Evolutionary conservation across 2,888 invertebrate species (phyloP).

Genomic region (Catotricha subobsoleta): DNA sequence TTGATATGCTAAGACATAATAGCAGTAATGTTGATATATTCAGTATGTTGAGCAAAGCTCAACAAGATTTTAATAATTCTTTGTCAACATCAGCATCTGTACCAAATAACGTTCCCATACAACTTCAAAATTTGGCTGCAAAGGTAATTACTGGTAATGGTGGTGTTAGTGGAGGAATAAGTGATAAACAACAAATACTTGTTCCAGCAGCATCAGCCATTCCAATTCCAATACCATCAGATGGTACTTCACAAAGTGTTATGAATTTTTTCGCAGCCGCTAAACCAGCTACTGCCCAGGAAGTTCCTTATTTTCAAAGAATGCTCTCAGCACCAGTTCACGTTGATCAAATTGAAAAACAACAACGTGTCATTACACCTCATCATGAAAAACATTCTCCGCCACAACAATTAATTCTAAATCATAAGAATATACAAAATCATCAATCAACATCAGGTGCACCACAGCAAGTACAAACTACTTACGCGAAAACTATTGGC

Average conservation of each 20-base stretch:
- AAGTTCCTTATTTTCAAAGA: constrained; percentile 50
- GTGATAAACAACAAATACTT: constrained; percentile 12
- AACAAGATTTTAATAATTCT: constrained; percentile 62
- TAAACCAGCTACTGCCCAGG: constrained; percentile 30
- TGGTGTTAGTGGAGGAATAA: constrained; percentile 14
- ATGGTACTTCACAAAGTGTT: constrained; percentile 59
- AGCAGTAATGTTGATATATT: constrained; percentile 49
- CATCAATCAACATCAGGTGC: constrained; percentile 16
- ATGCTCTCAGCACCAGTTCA: constrained; percentile 56
- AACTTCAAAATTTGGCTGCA: constrained; percentile 16
- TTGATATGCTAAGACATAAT: constrained; percentile 6
- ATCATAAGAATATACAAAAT: constrained; percentile 31
- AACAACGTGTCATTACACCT: constrained; percentile 61
- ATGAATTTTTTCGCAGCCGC: constrained; percentile 65
- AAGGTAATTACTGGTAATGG: too few species aligned
- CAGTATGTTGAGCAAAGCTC: constrained; percentile 76
- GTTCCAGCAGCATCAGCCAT: neutral
- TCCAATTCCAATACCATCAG: neutral
- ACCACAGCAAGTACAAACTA: constrained; percentile 7
- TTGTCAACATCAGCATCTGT: constrained; percentile 8
- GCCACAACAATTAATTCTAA: constrained; percentile 26
- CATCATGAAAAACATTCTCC: constrained; percentile 30
- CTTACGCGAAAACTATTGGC: constrained; percentile 9
- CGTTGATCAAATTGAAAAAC: constrained; percentile 79
- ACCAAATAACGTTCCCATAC: constrained; percentile 10